Evolutionary conservation across 2,113 vertebrate species (phyloP).

Genomic region (Hippocampus abdominalis): DNA sequence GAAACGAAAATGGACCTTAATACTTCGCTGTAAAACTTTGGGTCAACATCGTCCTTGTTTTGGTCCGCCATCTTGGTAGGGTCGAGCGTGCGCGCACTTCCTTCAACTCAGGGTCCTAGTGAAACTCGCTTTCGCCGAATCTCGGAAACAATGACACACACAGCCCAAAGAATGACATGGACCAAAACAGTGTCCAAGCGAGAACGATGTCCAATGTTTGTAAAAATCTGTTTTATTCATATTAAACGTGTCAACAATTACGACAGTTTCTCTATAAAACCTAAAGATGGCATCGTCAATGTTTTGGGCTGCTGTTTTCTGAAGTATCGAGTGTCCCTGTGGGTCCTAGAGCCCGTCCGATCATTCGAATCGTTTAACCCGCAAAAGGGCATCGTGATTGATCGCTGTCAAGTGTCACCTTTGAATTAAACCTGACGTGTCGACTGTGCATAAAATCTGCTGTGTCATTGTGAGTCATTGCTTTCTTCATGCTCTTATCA

Average conservation of each 20-base stretch:
- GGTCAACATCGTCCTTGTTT: constrained; percentile 11
- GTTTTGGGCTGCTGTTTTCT: no score
- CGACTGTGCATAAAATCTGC: neutral
- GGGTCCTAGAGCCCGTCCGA: no score
- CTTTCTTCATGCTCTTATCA: neutral
- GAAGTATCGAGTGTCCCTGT: no score
- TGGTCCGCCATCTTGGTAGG: constrained; percentile 64
- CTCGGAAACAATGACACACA: neutral
- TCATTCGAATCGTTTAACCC: no score
- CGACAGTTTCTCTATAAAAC: no score
- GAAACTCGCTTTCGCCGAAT: neutral
- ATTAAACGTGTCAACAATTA: neutral
- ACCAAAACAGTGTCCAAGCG: neutral
- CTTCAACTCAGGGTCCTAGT: constrained; percentile 36
- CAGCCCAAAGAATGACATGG: neutral
- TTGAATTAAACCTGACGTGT: neutral
- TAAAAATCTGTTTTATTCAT: no score
- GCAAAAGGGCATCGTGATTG: no score
- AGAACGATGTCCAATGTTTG: neutral
- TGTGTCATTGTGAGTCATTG: neutral
- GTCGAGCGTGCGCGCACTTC: neutral
- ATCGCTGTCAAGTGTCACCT: neutral
- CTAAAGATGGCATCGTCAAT: no score
- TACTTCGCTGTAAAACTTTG: constrained; percentile 49
- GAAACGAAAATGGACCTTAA: constrained; percentile 43